Evolutionary conservation across 2,113 vertebrate genomes (phyloP).

Genomic region (Cyprinodon variegatus): DNA sequence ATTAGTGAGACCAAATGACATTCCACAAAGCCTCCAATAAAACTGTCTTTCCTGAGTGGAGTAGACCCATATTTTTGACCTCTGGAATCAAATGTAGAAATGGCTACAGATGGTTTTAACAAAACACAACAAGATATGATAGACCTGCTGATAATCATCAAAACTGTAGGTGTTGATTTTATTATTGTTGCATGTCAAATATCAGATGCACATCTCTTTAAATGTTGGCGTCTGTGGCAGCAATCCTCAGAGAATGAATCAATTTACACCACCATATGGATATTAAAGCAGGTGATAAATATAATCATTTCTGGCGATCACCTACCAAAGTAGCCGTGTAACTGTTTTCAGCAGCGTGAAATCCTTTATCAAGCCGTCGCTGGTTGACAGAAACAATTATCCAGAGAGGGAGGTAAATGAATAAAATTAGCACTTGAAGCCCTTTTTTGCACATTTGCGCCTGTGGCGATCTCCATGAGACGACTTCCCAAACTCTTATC

Average conservation of each 20-base stretch:
- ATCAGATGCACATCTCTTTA: conserved; percentile 48
- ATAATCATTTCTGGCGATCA: conserved; percentile 78
- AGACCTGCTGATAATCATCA: not conserved
- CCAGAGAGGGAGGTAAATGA: conserved; percentile 80
- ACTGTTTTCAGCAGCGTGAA: conserved; percentile 78
- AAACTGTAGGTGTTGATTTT: not conserved
- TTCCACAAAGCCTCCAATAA: conserved; percentile 63
- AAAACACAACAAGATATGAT: not conserved
- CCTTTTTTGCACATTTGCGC: conserved; percentile 70
- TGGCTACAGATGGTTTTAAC: not conserved
- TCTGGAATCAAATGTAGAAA: conserved; percentile 8
- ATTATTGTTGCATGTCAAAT: conserved; percentile 12
- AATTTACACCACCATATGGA: conserved; percentile 76
- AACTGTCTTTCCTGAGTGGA: conserved; percentile 46
- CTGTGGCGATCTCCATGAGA: conserved; percentile 65
- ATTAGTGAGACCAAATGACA: conserved; percentile 56
- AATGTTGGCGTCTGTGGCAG: conserved; percentile 54
- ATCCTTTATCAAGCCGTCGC: conserved; percentile 80
- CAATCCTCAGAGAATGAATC: conserved; percentile 69
- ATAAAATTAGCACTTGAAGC: conserved; percentile 77
- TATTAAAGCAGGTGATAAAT: conserved; percentile 83
- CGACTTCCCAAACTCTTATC: conserved; percentile 76
- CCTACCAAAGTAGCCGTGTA: conserved; percentile 80
- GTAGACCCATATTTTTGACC: conserved; percentile 59
- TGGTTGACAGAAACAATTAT: conserved; percentile 84